These are phyloP conservation scores for Thunnus albacares DNA, from an alignment of 2,797 vertebrate species.

Conservation along the genomic window DNA sequence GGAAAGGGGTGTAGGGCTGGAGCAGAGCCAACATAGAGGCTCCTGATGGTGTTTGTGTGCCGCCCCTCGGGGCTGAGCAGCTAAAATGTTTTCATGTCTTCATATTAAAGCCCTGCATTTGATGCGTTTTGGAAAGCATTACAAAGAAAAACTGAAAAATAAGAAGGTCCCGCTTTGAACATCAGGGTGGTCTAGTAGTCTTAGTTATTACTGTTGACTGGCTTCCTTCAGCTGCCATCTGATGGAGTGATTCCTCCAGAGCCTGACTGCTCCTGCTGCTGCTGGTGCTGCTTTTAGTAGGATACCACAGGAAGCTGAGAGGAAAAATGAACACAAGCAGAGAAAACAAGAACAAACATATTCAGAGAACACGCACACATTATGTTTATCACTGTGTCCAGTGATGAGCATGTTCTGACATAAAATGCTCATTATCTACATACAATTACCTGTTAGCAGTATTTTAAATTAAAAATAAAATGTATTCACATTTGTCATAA, in stretches of 20 bases:
- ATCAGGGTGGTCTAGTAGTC: conserved; percentile 75
- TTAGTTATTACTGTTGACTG: conserved; percentile 68
- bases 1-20: conserved; percentile 34
- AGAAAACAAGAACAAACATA: background rate
- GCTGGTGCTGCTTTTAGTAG: conserved; percentile 14
- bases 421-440: too few relatives aligned
- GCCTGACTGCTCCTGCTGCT: conserved; percentile 15
- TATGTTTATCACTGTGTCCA: background rate
- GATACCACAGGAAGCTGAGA: background rate
- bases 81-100: conserved; percentile 58
- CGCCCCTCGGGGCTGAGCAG: conserved; percentile 37
- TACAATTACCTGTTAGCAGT: too few relatives aligned
- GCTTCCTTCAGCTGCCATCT: conserved; percentile 28
- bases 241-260: conserved; percentile 30
- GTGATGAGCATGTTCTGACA: too few relatives aligned
- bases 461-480: too few relatives aligned
- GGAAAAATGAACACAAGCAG: background rate
- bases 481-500: too few relatives aligned
- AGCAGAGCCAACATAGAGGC: conserved; percentile 50
- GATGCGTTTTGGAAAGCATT: conserved; percentile 50
- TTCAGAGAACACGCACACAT: background rate
- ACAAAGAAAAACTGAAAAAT: conserved; percentile 56
- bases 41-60: conserved; percentile 47
- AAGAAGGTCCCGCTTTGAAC: conserved; percentile 60
- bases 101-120: conserved; percentile 33